Percentiles rank a stretch among this genome's conserved stretches.
Evolutionary conservation across 2,797 vertebrate genomes (phyloP).

Genomic region (Tapera naevia): DNA sequence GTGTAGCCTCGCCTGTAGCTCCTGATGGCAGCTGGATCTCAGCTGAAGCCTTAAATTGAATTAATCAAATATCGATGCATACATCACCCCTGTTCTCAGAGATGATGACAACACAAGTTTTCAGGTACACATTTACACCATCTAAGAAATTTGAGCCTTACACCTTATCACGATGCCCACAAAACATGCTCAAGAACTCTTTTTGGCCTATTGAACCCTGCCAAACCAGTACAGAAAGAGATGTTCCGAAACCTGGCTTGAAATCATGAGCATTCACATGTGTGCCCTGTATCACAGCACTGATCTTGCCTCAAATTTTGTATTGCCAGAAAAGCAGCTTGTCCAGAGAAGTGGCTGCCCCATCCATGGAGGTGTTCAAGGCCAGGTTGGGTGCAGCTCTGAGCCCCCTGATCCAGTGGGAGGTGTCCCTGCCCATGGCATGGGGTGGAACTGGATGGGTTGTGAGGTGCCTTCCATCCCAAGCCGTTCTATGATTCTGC

Average conservation of each 20-base stretch:
- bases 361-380: too few species aligned
- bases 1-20: neutral
- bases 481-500: too few species aligned
- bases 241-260: neutral
- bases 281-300: neutral
- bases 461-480: too few species aligned
- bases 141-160: neutral
- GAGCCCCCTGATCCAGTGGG: too few species aligned
- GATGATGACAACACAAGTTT: neutral
- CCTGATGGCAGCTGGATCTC: neutral
- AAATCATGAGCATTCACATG: neutral
- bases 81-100: neutral
- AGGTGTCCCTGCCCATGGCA: too few species aligned
- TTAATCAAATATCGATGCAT: neutral
- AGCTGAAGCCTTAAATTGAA: neutral
- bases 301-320: neutral
- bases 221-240: neutral
- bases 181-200: neutral
- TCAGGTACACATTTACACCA: neutral
- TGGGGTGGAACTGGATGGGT: too few species aligned
- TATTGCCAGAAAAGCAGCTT: neutral
- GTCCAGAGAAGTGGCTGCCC: too few species aligned
- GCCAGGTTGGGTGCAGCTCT: too few species aligned
- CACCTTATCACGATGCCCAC: neutral
- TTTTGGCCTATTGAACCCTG: neutral